These are phyloP conservation scores for Chloromyia formosa DNA, from an alignment of 2,888 invertebrate genomes.

Conservation along the genomic window DNA sequence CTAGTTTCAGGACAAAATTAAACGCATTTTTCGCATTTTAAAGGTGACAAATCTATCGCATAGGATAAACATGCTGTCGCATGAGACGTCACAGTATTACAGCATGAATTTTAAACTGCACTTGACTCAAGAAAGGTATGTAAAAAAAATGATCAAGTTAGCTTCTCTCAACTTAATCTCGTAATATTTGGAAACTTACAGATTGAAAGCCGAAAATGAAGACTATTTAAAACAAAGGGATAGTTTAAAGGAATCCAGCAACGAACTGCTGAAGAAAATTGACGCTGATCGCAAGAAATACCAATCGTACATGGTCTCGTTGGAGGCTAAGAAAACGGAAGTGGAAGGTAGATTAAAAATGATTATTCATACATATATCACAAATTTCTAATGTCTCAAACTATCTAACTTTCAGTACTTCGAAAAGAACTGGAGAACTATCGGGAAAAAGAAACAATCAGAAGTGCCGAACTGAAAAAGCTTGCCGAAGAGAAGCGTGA, in stretches of 20 bases:
- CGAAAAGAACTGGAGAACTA: slow-evolving; percentile 57
- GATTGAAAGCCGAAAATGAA: slow-evolving; percentile 59
- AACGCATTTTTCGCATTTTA: slow-evolving; percentile 32
- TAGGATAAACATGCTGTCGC: slow-evolving; percentile 58
- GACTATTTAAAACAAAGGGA: slow-evolving; percentile 59
- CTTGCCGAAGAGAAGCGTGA: slow-evolving; percentile 54
- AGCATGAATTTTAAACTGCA: slow-evolving; percentile 61
- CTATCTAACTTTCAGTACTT: slow-evolving; percentile 50
- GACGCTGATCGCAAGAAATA: slow-evolving; percentile 55
- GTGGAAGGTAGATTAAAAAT: slow-evolving; percentile 53
- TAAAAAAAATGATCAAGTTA: slow-evolving; percentile 43
- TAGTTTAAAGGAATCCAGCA: slow-evolving; percentile 52
- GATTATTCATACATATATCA: no score
- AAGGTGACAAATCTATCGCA: slow-evolving; percentile 59
- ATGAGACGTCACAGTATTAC: slow-evolving; percentile 59
- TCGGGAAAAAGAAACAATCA: slow-evolving; percentile 50
- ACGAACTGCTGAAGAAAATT: slow-evolving; percentile 24
- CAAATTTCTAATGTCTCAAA: no score
- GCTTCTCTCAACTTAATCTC: not conserved
- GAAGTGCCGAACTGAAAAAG: slow-evolving; percentile 52
- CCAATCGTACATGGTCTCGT: slow-evolving; percentile 52
- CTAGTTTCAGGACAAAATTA: no score
- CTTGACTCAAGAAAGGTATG: slow-evolving; percentile 60
- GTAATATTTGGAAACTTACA: slow-evolving; percentile 46
- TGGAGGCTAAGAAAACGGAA: slow-evolving; percentile 58